Base-by-base conservation (phyloP, 2,113 vertebrate species). In the Cromileptes altivelis region DNA sequence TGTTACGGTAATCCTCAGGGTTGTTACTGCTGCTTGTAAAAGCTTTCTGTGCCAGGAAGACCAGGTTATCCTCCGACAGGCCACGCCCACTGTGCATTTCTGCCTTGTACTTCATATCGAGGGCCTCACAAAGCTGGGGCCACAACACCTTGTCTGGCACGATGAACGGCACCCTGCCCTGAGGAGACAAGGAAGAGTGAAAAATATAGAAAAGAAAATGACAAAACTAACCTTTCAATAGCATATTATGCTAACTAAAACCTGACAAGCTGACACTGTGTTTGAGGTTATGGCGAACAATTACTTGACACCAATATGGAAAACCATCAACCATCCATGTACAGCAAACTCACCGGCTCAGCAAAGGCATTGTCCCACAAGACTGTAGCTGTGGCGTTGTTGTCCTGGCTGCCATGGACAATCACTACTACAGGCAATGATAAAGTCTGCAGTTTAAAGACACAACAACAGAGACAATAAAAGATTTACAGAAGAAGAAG, bases 351-450 rank as follows among this genome's bases (percentile, higher is more conserved):
- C 93, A 98, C 98, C 0, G 97, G 96, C 89, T 99, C 98, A 0
- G 97, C 97, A 23, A 99, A 99, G 71, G 98, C 98, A 0, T 99
- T 99, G 94, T 99, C 98, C 98, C 98, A 99, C 23, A 99, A 93
- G 62, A 99, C 97, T 0, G 98, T 99, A 60, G 98, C 98, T 0
- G 97, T 99, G 70, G 98, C 98, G 0, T 99, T 99, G 90, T 99
- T 98, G 94, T 99, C 98, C 93, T 99, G 98, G 94, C 98, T 99
- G 45, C 98, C 97, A 0, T 99, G 98, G 55, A 99, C 98, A 0
- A 99, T 99, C 86, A 99, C 98, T 3, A 99, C 98, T 68, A 99
- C 98, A 0, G 98, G 98, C 72, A 99, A 95, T 21, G 98, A 99
- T 90, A 99, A 93, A 0, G 97, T 99, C 97, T 99, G 82, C 52